Conservation (phyloP, 2,113 vertebrate species). For the Ictidomys tridecemlineatus region DNA sequence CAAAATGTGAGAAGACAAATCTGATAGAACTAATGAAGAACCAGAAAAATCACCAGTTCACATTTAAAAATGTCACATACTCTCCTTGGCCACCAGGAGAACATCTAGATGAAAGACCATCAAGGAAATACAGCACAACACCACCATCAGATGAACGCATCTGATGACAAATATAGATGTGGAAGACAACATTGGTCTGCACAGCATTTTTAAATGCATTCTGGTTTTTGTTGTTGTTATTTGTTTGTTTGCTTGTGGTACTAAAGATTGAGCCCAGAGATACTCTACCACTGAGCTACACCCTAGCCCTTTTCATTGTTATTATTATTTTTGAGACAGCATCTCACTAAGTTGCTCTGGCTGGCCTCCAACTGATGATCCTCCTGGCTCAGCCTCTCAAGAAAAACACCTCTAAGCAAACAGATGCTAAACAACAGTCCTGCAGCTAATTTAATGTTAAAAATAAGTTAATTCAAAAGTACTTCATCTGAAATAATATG, state of each 20-base stretch:
- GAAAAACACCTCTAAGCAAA: background rate
- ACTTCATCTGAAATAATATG: background rate
- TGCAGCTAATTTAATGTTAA: background rate
- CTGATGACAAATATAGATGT: no score
- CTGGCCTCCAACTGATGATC: no score
- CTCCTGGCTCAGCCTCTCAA: background rate
- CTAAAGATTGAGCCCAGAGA: no score
- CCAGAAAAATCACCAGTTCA: background rate
- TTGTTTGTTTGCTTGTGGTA: no score
- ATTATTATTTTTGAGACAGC: no score
- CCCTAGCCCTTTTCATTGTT: no score
- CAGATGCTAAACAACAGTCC: background rate
- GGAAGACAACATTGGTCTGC: no score
- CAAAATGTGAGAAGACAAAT: background rate
- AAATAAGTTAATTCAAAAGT: background rate
- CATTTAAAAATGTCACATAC: background rate
- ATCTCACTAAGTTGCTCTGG: no score
- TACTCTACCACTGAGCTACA: no score
- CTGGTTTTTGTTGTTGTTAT: no score
- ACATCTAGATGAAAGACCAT: background rate
- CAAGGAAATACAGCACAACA: background rate
- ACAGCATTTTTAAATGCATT: no score
- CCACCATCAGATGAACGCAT: background rate
- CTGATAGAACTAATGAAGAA: background rate
- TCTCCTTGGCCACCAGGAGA: background rate